phyloP scores from a whole-genome alignment of 2,797 vertebrate species.

The Anguilla marmorata region DNA sequence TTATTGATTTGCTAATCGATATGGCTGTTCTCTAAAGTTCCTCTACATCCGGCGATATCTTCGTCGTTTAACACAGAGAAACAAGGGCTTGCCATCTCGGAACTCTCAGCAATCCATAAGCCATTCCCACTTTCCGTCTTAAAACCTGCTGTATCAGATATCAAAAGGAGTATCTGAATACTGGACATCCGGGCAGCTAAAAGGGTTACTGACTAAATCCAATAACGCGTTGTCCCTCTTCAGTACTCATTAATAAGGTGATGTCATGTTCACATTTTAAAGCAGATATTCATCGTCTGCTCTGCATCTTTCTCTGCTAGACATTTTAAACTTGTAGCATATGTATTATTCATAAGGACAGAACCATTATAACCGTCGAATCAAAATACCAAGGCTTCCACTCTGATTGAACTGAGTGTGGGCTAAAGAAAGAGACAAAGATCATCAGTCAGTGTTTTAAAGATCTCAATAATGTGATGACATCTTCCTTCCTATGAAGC shows the following conservation, averaged over 20 bases:
- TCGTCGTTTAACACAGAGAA: constrained; percentile 48
- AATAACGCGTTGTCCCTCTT: constrained; percentile 41
- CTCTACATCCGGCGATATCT: constrained; percentile 47
- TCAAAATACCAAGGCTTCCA: constrained; percentile 80
- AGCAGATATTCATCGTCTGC: constrained; percentile 30
- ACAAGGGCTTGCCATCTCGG: constrained; percentile 50
- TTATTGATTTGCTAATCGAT: constrained; percentile 83
- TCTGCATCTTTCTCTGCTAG: constrained; percentile 51
- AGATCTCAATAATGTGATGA: constrained; percentile 72
- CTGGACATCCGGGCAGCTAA: constrained; percentile 41
- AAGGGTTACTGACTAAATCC: constrained; percentile 47
- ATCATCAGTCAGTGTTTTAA: constrained; percentile 62
- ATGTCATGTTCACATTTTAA: constrained; percentile 56
- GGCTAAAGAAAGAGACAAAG: constrained; percentile 27
- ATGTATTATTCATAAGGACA: constrained; percentile 89
- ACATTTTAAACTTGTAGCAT: constrained; percentile 45
- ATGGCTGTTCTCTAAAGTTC: constrained; percentile 71
- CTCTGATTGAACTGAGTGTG: constrained; percentile 22
- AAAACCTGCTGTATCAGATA: constrained; percentile 48
- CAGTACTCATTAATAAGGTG: constrained; percentile 50
- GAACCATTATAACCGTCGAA: constrained; percentile 76
- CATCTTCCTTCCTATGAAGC: constrained; percentile 76
- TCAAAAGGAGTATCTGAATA: constrained; percentile 41
- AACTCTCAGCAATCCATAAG: constrained; percentile 38
- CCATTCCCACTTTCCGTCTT: constrained; percentile 44